phyloP scores from a whole-genome alignment of 2,888 invertebrate genomes.

The Bimastos eiseni region DNA sequence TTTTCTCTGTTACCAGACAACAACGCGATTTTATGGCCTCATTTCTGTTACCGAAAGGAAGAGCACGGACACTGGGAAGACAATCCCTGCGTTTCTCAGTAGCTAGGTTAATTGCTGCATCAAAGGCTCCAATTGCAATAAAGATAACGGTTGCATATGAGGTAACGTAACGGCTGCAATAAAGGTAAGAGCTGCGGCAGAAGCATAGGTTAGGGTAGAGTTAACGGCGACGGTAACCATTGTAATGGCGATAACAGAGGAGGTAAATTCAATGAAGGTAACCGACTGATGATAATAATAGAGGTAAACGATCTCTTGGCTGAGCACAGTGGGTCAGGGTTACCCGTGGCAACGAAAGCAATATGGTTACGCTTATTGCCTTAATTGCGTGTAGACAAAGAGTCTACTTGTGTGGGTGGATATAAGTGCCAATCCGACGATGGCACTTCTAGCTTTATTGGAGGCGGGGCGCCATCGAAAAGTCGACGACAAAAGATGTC shows the following conservation, averaged over 20 bases:
- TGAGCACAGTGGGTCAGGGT: background rate
- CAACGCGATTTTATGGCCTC: background rate
- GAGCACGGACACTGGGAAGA: background rate
- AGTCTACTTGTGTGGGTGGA: background rate
- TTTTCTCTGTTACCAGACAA: no score
- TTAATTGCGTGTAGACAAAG: background rate
- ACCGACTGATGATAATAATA: background rate
- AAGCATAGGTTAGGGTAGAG: background rate
- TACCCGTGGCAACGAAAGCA: background rate
- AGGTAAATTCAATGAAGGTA: background rate
- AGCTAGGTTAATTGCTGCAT: background rate
- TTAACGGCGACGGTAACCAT: background rate
- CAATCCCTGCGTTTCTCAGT: background rate
- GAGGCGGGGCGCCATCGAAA: background rate
- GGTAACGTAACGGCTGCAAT: background rate
- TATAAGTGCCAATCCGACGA: background rate
- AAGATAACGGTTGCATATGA: background rate
- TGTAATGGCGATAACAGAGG: background rate
- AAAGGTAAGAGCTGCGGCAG: background rate
- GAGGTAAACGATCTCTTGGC: background rate
- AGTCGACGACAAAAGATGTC: background rate
- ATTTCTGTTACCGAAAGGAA: background rate
- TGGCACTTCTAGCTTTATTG: background rate
- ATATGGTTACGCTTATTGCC: background rate
- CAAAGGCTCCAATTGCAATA: background rate